Evolutionary conservation across 2,888 invertebrate species (phyloP).

Genomic region (Apodemia mormo): DNA sequence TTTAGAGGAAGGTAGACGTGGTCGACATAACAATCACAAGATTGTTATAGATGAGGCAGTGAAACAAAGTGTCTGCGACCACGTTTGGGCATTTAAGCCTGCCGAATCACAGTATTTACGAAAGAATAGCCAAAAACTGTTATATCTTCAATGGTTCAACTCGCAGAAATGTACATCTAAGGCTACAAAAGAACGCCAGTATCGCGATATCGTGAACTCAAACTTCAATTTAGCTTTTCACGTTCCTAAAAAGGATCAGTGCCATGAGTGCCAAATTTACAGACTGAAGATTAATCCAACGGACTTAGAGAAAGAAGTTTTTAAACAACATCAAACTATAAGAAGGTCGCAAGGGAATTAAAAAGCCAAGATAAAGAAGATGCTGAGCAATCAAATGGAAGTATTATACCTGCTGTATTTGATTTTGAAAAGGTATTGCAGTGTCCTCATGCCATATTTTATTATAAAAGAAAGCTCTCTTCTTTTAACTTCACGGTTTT

Average conservation of each 20-base stretch:
- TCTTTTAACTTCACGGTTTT: constrained; percentile 27
- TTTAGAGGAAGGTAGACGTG: constrained; percentile 31
- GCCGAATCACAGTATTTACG: constrained; percentile 34
- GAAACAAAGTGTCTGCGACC: constrained; percentile 34
- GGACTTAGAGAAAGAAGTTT: constrained; percentile 23
- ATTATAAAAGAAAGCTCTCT: constrained; percentile 27
- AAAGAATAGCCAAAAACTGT: constrained; percentile 21
- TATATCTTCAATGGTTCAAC: background rate
- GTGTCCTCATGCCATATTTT: constrained; percentile 22
- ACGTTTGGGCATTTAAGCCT: constrained; percentile 33
- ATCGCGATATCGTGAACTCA: constrained; percentile 30
- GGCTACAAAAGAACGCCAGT: constrained; percentile 30
- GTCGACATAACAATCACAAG: constrained; percentile 33
- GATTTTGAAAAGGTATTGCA: constrained; percentile 19
- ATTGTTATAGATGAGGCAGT: constrained; percentile 28
- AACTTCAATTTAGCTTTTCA: constrained; percentile 34
- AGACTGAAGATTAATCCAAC: constrained; percentile 24
- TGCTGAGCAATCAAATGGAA: constrained; percentile 18
- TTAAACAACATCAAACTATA: constrained; percentile 23
- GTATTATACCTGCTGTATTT: constrained; percentile 15
- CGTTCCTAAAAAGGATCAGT: constrained; percentile 36
- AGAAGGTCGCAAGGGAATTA: constrained; percentile 27
- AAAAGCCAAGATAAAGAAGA: constrained; percentile 32
- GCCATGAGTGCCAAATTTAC: constrained; percentile 29
- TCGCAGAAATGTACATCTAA: constrained; percentile 17